Evolutionary conservation across 2,113 vertebrate species (phyloP).

Genomic region (Oncorhynchus clarkii): DNA sequence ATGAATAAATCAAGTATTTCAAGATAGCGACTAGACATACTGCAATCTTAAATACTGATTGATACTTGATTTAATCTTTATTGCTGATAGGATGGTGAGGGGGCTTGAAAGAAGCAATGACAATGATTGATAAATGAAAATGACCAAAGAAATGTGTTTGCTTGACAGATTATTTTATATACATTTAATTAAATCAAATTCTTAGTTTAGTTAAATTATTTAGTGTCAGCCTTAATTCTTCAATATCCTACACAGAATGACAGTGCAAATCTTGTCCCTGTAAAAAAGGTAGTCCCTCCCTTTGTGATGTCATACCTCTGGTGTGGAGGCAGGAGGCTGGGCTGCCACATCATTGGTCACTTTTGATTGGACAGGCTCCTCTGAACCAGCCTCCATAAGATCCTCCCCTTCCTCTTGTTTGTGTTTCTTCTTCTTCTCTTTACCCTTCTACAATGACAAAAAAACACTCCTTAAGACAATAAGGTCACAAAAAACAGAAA

Average conservation of each 20-base stretch:
- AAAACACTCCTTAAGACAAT: neutral
- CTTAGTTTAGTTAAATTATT: too few species aligned
- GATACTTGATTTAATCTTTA: constrained; percentile 42
- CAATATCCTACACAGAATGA: too few species aligned
- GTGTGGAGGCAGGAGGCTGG: constrained; percentile 57
- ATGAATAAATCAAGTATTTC: constrained; percentile 68
- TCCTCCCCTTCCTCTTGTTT: constrained; percentile 68
- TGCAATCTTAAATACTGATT: constrained; percentile 32
- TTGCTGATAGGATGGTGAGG: constrained; percentile 20
- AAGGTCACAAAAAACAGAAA: neutral
- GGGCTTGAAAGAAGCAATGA: constrained; percentile 43
- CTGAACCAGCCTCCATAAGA: constrained; percentile 47
- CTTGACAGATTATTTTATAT: neutral
- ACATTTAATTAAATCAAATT: too few species aligned
- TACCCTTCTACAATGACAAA: constrained; percentile 70
- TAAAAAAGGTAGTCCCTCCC: neutral
- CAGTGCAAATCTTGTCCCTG: neutral
- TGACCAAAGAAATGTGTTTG: constrained; percentile 22
- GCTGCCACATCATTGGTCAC: constrained; percentile 53
- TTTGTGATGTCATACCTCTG: constrained; percentile 60
- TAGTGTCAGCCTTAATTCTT: too few species aligned
- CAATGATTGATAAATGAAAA: constrained; percentile 45
- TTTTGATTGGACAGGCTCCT: constrained; percentile 62
- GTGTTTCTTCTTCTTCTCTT: constrained; percentile 78
- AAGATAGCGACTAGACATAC: constrained; percentile 18